Base-by-base conservation (phyloP, 1,140 invertebrate genomes). In the Phymastichus coffea region DNA sequence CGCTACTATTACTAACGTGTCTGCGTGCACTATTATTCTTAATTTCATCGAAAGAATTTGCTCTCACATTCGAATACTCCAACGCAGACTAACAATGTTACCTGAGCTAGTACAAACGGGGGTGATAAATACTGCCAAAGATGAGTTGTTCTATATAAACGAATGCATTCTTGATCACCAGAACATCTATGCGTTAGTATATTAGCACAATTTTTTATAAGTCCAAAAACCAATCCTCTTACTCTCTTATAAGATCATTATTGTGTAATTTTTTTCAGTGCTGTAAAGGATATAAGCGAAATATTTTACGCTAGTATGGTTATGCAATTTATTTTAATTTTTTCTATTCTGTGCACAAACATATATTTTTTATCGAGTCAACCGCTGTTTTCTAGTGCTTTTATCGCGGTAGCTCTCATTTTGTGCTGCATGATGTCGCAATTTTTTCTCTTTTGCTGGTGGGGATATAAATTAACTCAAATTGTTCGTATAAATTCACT, bases 371-470 rank as follows among this genome's bases (percentile, higher is more conserved):
- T 72, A n/a, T 56, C 62, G 2, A 63, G 28, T 17, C 35, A 40
- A 25, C 22, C 35, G 3, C 7, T 61, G 25, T 20, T 38, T 2
- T 38, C 54, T 9, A 6, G 38, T 8, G 35, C 62, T 3, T 63
- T 63, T 14, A 10, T 60, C 10, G n/a, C 26, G 7, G 8, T 66
- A 4, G 7, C 49, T 3, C 19, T 63, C 4, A 66, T 56, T 19
- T 43, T 72, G 20, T 37, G 43, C 1, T 59, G 58, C 9, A 63
- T 61, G n/a, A 20, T 68, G 3, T 3, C 62, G 1, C 65, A 73
- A 49, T 66, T 65, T 19, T 71, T 67, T 52, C 37, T 63, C 3
- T 71, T 57, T 46, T 71, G 70, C 25, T 70, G 64, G 58, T 67
- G 63, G 22, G 71, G 70, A 2, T 60, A 66, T 20, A 51, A 67